Base-by-base conservation (phyloP, 1,140 invertebrate species). In the Anthonomus grandis region DNA sequence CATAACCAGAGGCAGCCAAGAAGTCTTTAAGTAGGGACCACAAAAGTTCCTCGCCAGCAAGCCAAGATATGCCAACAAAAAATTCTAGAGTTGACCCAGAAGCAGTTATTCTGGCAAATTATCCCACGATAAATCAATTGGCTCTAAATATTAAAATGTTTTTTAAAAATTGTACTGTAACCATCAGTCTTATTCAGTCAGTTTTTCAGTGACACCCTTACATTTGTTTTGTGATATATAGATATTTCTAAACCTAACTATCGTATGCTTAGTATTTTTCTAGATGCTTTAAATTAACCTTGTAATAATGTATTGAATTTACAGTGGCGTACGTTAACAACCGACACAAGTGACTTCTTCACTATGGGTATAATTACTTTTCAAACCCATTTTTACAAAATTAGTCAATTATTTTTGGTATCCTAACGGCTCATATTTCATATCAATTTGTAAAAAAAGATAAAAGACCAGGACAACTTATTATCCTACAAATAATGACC, bases 261-360 rank as follows among this genome's bases (percentile, higher is more conserved):
- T 41, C 22, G 51, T 53, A 25, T 53, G 51, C 51, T 39, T 53
- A 53, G 51, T 53, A 53, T 53, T 53, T 53, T 53, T 53, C 51
- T 53, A 53, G 51, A 45, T 34, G 51, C 51, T 53, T 53, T 53
- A 31, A 44, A 44, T 19, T 44, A 44, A 53, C 24, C 39, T 17
- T 21, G n/a, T n/a, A n/a, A n/a, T n/a, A n/a, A n/a, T 47, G 45
- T 27, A 47, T 47, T 47, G 25, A 47, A 47, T 25, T 25, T 21
- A 19, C 24, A 31, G 45, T 47, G 31, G 47, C 47, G 34, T 37
- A 37, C 31, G 18, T 5, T 15, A 36, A 37, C 47, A 50, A 38
- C 24, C 21, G 47, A 36, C 24, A 50, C 47, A 50, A 37, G 37
- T 50, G 37, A 10, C 6, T 22, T 50, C 13, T 48, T 36, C n/a